Percentiles rank a stretch among this genome's conserved stretches.
Conservation (phyloP, 2,797 vertebrate species). For the Sardinella longiceps region DNA sequence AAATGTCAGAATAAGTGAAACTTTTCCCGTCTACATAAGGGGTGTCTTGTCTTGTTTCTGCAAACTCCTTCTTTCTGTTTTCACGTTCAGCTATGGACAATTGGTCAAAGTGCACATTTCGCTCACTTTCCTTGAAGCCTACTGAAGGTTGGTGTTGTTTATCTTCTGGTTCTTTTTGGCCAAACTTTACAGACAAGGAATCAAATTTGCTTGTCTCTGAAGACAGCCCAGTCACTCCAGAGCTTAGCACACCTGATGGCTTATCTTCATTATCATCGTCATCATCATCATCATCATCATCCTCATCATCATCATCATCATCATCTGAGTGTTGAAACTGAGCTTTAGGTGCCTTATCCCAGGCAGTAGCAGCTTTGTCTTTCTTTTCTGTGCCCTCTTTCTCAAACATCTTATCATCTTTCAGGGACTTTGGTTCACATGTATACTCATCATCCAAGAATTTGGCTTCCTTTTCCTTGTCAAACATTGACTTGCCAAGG, state of each 20-base stretch:
- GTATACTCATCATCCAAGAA: conserved; percentile 88
- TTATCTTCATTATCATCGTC: conserved; percentile 62
- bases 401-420: conserved; percentile 56
- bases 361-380: conserved; percentile 54
- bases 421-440: conserved; percentile 68
- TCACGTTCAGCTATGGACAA: conserved; percentile 72
- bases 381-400: conserved; percentile 50
- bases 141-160: conserved; percentile 48
- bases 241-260: conserved; percentile 46
- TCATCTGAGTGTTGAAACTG: conserved; percentile 70
- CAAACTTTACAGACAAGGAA: conserved; percentile 48
- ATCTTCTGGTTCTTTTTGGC: conserved; percentile 53
- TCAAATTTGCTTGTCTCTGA: conserved; percentile 60
- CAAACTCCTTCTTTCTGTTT: conserved; percentile 60
- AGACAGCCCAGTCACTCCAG: conserved; percentile 44
- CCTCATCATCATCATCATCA: conserved; percentile 58
- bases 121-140: conserved; percentile 64
- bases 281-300: conserved; percentile 67
- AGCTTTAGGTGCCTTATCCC: conserved; percentile 60
- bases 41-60: conserved; percentile 90
- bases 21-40: conserved; percentile 92
- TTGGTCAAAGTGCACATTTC: conserved; percentile 72
- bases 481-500: conserved; percentile 76
- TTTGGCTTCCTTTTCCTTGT: conserved; percentile 88
- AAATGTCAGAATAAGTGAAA: conserved; percentile 92